Evolutionary conservation across 2,113 vertebrate genomes (phyloP).

Genomic region (Cochlearius cochlearius): DNA sequence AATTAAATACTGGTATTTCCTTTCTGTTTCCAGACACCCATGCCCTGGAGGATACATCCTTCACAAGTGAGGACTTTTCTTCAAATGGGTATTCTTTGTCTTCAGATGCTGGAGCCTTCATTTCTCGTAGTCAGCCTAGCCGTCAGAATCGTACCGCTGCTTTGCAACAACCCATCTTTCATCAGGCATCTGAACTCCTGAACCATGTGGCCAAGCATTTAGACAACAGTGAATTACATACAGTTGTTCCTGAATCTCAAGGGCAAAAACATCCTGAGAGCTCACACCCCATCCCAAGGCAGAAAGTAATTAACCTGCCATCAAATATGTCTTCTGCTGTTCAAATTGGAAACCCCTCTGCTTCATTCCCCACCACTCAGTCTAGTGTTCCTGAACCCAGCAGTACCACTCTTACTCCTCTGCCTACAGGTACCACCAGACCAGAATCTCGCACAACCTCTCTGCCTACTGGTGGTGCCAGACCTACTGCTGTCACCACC

Average conservation of each 20-base stretch:
- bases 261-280: not conserved
- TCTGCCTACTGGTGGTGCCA: not conserved
- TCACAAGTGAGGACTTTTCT: not conserved
- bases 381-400: not conserved
- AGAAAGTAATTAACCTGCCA: not conserved
- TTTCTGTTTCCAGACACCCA: slow-evolving; percentile 42
- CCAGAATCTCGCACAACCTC: not conserved
- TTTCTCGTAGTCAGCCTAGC: not conserved
- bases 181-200: not conserved
- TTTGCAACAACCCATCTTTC: not conserved
- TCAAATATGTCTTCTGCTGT: accelerated
- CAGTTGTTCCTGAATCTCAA: not conserved
- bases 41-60: not conserved
- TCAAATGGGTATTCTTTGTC: not conserved
- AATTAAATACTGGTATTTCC: not conserved
- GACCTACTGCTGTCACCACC: not conserved
- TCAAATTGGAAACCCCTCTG: not conserved
- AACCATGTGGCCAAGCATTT: not conserved
- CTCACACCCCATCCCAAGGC: not conserved
- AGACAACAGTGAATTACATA: not conserved
- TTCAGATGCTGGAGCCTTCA: not conserved
- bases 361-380: not conserved
- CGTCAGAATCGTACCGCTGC: not conserved
- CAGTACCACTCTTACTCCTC: not conserved
- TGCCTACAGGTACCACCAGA: not conserved